phyloP scores from a whole-genome alignment of 2,888 invertebrate genomes.

The Ochropacha duplaris region DNA sequence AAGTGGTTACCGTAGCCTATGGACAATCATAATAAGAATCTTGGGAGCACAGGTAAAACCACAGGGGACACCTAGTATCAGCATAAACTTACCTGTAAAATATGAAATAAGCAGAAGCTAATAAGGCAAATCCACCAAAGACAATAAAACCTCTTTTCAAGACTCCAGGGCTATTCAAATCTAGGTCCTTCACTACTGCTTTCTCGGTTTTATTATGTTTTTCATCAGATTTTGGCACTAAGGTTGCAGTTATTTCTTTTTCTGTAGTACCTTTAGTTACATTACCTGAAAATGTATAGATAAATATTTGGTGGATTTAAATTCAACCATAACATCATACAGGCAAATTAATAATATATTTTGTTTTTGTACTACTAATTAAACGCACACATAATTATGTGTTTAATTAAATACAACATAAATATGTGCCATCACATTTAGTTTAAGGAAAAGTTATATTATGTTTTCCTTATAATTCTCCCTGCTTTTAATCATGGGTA shows the following conservation, averaged over 20 bases:
- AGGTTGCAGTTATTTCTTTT: constrained; percentile 8
- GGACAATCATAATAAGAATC: too few species aligned
- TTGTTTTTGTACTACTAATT: too few species aligned
- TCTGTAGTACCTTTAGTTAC: constrained; percentile 16
- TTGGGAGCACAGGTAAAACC: too few species aligned
- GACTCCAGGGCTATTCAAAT: constrained; percentile 67
- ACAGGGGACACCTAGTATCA: too few species aligned
- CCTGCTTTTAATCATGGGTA: not conserved
- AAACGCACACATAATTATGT: too few species aligned
- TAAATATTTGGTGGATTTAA: not conserved
- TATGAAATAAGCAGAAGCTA: constrained; percentile 72
- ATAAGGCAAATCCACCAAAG: constrained; percentile 72
- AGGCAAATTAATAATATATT: too few species aligned
- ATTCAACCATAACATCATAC: too few species aligned
- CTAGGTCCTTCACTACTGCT: constrained; percentile 35
- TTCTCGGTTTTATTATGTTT: constrained; percentile 21
- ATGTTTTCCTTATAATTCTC: not conserved
- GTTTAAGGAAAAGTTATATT: not conserved
- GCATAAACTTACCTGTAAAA: constrained; percentile 65
- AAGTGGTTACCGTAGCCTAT: too few species aligned
- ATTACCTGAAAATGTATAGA: constrained; percentile 14
- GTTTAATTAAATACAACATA: not conserved
- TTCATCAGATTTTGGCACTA: constrained; percentile 17
- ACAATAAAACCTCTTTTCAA: constrained; percentile 73
- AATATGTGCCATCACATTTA: not conserved